These are phyloP conservation scores for Corythornis madagascariensis DNA, from an alignment of 2,113 vertebrate species.

Conservation along the genomic window DNA sequence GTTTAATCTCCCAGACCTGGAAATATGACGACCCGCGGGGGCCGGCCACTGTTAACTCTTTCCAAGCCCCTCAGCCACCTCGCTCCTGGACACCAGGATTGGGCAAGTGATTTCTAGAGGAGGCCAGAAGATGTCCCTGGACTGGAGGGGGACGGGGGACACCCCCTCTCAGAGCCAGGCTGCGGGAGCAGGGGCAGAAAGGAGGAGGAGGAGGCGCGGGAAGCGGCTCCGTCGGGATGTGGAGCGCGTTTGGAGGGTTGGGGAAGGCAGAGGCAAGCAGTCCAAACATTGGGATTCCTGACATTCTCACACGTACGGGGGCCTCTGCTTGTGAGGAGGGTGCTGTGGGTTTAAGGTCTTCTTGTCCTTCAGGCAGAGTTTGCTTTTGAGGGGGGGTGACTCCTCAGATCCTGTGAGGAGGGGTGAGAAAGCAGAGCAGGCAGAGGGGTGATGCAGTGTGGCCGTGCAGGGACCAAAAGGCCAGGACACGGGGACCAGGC, in stretches of 20 bases:
- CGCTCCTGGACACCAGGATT: too few species aligned
- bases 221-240: slow-evolving; percentile 12
- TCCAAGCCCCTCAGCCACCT: accelerated
- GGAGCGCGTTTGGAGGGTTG: not conserved
- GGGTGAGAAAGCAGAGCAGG: not conserved
- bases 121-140: not conserved
- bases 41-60: not conserved
- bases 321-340: slow-evolving; percentile 33
- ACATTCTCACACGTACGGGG: slow-evolving; percentile 79
- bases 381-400: not conserved
- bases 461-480: accelerated
- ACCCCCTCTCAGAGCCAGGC: accelerated
- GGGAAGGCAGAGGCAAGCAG: slow-evolving; percentile 73
- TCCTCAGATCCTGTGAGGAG: not conserved
- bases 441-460: accelerated
- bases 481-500: accelerated
- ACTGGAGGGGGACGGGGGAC: not conserved
- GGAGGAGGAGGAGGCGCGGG: not conserved
- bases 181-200: not conserved
- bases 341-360: not conserved
- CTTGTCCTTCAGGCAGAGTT: not conserved
- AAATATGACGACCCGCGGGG: slow-evolving; percentile 1
- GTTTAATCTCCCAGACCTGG: slow-evolving; percentile 69
- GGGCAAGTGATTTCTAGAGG: not conserved
- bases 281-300: slow-evolving; percentile 86